Base-by-base conservation (phyloP, 2,888 invertebrate species). In the Amiota communis region DNA sequence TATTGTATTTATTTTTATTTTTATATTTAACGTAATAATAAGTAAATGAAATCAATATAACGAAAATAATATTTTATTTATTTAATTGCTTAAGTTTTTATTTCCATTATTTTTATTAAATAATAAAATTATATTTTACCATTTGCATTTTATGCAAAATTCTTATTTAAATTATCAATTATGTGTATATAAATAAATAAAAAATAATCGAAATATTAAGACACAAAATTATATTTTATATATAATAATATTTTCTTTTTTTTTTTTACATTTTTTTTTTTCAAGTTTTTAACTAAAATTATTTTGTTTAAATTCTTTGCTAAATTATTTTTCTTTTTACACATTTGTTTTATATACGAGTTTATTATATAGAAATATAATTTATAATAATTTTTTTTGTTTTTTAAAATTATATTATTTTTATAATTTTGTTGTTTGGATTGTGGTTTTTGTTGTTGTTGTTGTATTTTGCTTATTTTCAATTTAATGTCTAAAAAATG, bases 41-140 rank as follows among this genome's bases (percentile, higher is more conserved):
- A 82, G 82, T 84, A 87, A 82, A 82, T 80, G 79, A 83, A 82
- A 83, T 79, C 23, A n/a, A 76, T 75, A 84, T 86, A 86, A 86
- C 86, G 86, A 87, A 87, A 74, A 79, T 80, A 84, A 80, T 80
- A 81, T 80, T 20, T 56, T 63, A 49, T 56, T 46, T 64, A 53
- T 47, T 61, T 61, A 48, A 49, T 20, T 71, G 8, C 36, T 59
- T 61, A 51, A 61, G 23, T 56, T 70, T 17, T 71, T 82, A 6
- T 36, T 23, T 23, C 23, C 23, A 23, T 23, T 67, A 46, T 59
- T 84, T 86, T 75, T 36, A 36, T n/a, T n/a, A n/a, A n/a, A 36
- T 36, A 36, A 36, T 36, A 36, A 36, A 6, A 36, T 36, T 36
- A 36, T 36, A 36, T 36, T 36, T 36, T 59, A 11, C 53, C 11